Evolutionary conservation across 1,140 invertebrate species (phyloP), one percentile per base, ranked within the genome.

Genomic region (Trachymyrmex septentrionalis): DNA sequence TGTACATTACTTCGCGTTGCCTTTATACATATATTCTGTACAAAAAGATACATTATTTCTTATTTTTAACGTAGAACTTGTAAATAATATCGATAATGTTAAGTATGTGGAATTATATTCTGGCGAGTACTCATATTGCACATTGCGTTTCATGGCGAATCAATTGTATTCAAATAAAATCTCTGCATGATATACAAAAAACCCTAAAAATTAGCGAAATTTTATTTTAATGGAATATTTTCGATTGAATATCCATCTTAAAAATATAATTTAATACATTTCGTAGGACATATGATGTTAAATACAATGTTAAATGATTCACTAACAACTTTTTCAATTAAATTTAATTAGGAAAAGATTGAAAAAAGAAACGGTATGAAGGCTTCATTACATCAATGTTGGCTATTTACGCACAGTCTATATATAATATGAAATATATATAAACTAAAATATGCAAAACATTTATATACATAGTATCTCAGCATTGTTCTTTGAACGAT

Each of bases 11-110:
- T 73, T 75, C 76, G 77, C 27, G 30, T 75, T 84, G 55, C 55
- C 80, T 84, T 84, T 84, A 84, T 73, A 84, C 27, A 84, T 34
- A 84, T 34, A 59, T 30, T 57, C 38, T 61, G 80, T 75, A 84
- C 24, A 61, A 72, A 73, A 72, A 73, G n/a, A 69, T 30, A 84
- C 14, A 30, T 48, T 82, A 73, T 10, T 59, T 82, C 53, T 84
- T 59, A 61, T 34, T 81, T 50, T 57, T 21, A 44, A 44, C 7
- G 21, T 84, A 75, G 27, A 63, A 72, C 16, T 6, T 84, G 55
- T 84, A 84, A 84, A 84, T 84, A 75, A 61, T 24, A 19, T 66
- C 14, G 27, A 63, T 71, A 38, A 50, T 16, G 1, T 16, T 16
- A 14, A 38, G 50, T 64, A 66, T 61, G 30, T 19, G 21, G 16